These are phyloP conservation scores for Actinopyga echinites DNA, from an alignment of 53 echinoderm and acorn worm species.

Conservation along the genomic window DNA sequence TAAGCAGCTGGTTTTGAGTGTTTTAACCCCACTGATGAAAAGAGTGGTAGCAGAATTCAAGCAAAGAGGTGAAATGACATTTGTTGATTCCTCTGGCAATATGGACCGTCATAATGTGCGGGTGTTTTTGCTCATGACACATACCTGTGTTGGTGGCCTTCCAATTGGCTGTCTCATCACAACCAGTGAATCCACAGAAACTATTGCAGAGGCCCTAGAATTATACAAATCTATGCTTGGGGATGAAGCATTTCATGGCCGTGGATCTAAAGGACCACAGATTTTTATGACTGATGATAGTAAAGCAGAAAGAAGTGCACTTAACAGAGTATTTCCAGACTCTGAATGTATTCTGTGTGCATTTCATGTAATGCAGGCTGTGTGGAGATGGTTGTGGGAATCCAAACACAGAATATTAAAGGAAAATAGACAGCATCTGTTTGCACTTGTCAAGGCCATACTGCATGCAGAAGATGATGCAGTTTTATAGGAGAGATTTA, in stretches of 20 bases:
- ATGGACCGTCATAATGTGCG: conserved; percentile 10
- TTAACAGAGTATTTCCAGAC: too few relatives aligned
- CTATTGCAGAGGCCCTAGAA: not conserved
- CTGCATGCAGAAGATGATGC: conserved; percentile 12
- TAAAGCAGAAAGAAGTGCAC: too few relatives aligned
- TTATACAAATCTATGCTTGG: conserved; percentile 7
- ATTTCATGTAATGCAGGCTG: too few relatives aligned
- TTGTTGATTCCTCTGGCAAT: conserved; percentile 4
- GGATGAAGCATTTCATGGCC: not conserved
- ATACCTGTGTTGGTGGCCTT: conserved; percentile 9
- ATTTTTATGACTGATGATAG: too few relatives aligned
- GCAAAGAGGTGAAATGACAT: conserved; percentile 1
- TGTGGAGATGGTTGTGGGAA: too few relatives aligned
- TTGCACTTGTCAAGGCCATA: too few relatives aligned
- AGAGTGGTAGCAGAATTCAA: not conserved
- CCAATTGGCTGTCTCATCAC: conserved; percentile 19
- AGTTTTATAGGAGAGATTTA: not conserved
- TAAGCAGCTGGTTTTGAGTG: not conserved
- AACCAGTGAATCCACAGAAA: not conserved
- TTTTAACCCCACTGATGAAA: conserved; percentile 10
- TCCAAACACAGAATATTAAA: too few relatives aligned
- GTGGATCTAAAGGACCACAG: too few relatives aligned
- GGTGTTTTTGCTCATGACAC: conserved; percentile 20
- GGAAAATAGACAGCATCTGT: too few relatives aligned
- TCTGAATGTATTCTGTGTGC: too few relatives aligned